A percentile compares a stretch with the other conserved stretches of the same genome.
These are phyloP conservation scores for Drosophila punjabiensis DNA, from an alignment of 1,140 invertebrate species.

Conservation along the genomic window DNA sequence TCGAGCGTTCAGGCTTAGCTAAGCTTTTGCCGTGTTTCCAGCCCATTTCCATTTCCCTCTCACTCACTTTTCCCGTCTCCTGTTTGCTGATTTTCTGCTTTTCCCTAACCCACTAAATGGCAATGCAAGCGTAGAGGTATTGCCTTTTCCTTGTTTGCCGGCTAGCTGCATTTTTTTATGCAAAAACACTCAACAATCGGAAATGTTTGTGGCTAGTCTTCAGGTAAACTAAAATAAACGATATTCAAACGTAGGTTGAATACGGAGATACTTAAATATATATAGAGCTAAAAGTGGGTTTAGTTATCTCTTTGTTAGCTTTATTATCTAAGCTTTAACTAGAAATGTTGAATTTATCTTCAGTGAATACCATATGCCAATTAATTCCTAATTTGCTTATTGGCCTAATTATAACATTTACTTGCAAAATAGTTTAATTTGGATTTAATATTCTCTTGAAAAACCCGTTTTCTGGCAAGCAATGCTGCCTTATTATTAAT, in stretches of 20 bases:
- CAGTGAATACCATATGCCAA: background rate
- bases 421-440: too few species aligned
- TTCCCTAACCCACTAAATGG: constrained; percentile 22
- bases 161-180: constrained; percentile 6
- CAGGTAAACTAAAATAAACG: background rate
- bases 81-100: constrained; percentile 24
- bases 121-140: constrained; percentile 1
- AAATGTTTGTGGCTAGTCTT: background rate
- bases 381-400: background rate
- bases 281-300: background rate
- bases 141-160: constrained; percentile 24
- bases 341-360: background rate
- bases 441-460: background rate
- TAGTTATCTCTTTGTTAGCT: background rate
- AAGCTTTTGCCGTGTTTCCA: constrained; percentile 27
- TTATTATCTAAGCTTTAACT: background rate
- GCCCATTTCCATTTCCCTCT: constrained; percentile 21
- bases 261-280: background rate
- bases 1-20: constrained; percentile 64
- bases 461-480: background rate
- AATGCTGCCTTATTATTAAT: background rate
- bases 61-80: constrained; percentile 32
- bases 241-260: background rate
- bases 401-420: background rate
- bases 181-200: background rate